phyloP scores from a whole-genome alignment of 2,113 vertebrate genomes.

The Sphyrna mokarran region DNA sequence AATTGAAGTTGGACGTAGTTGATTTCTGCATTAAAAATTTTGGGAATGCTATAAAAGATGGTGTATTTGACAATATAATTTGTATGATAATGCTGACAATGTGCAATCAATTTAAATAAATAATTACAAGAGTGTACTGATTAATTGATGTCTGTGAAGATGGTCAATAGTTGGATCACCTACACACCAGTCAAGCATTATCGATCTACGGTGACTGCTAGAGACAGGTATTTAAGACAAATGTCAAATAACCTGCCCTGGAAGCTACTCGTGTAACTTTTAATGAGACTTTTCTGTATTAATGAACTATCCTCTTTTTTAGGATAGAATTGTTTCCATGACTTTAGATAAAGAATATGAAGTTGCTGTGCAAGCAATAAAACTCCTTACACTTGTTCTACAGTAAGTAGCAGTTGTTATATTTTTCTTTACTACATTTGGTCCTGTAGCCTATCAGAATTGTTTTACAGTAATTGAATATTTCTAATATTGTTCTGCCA shows the following conservation, averaged over 20 bases:
- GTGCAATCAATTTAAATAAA: neutral
- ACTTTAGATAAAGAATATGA: constrained; percentile 98
- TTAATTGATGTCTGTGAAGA: neutral
- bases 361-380: constrained; percentile 98
- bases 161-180: neutral
- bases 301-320: constrained; percentile 38
- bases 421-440: neutral
- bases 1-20: neutral
- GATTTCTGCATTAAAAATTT: neutral
- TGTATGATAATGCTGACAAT: neutral
- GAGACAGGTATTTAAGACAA: neutral
- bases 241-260: neutral
- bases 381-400: constrained; percentile 93
- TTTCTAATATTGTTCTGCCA: neutral
- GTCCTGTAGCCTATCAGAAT: neutral
- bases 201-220: neutral
- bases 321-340: constrained; percentile 98
- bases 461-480: neutral
- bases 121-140: neutral
- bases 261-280: neutral
- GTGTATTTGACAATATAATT: neutral
- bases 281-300: neutral
- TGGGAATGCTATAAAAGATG: neutral
- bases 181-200: neutral
- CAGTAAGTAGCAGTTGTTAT: constrained; percentile 71